These are phyloP conservation scores for Rallus limicola DNA, from an alignment of 2,113 vertebrate species.

Conservation along the genomic window DNA sequence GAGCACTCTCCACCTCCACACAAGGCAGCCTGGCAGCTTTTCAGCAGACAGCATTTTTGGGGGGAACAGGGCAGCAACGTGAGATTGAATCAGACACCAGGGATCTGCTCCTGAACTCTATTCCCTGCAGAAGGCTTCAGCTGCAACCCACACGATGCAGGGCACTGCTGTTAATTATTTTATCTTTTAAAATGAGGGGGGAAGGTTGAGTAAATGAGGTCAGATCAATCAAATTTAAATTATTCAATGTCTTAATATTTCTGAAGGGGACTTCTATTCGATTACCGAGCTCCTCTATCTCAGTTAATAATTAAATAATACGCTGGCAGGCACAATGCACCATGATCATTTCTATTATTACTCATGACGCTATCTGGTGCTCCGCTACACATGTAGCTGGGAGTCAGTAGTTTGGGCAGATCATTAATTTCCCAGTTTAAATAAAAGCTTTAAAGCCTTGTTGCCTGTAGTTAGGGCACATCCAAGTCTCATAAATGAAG, in stretches of 20 bases:
- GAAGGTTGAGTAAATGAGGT: constrained; percentile 70
- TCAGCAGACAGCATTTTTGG: background rate
- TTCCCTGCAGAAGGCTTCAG: background rate
- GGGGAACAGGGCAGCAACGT: background rate
- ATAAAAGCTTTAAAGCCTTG: constrained; percentile 62
- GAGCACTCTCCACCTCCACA: background rate
- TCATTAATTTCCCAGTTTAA: constrained; percentile 64
- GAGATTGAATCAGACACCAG: background rate
- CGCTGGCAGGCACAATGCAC: constrained; percentile 45
- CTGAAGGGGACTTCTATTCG: constrained; percentile 67
- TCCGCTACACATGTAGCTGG: constrained; percentile 54
- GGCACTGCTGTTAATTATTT: constrained; percentile 61
- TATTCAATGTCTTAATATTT: constrained; percentile 73
- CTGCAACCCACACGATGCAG: background rate
- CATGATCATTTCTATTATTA: constrained; percentile 63
- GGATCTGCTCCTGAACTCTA: background rate
- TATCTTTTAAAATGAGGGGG: constrained; percentile 61
- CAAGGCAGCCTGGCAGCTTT: background rate
- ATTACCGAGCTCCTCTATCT: constrained; percentile 56
- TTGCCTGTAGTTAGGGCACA: constrained; percentile 34
- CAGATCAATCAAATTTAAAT: constrained; percentile 70
- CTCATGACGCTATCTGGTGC: constrained; percentile 54
- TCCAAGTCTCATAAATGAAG: constrained; percentile 22
- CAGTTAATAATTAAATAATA: constrained; percentile 69
- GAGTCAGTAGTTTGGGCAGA: constrained; percentile 60